These are phyloP conservation scores for Archaeoteleia sp. DNA, from an alignment of 2,888 invertebrate genomes.

Conservation along the genomic window DNA sequence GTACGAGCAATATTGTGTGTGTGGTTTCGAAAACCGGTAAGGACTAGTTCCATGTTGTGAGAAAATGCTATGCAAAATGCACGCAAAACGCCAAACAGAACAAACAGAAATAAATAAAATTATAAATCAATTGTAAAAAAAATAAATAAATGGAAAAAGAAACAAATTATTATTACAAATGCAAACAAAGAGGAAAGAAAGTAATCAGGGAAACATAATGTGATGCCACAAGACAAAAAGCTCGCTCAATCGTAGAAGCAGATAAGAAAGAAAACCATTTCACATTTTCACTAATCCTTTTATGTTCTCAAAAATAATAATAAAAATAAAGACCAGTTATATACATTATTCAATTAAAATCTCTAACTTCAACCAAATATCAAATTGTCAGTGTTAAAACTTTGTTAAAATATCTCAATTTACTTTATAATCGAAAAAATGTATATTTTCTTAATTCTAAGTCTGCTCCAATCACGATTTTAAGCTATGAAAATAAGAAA, in stretches of 20 bases:
- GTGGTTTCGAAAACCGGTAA: conserved; percentile 75
- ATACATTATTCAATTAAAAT: too few species aligned
- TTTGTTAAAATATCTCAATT: too few species aligned
- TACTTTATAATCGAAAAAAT: conserved; percentile 21
- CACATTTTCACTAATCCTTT: too few species aligned
- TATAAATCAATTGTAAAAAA: conserved; percentile 56
- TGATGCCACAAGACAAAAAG: neutral
- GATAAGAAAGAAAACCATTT: too few species aligned
- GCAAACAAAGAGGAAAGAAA: conserved; percentile 26
- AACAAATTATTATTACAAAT: neutral
- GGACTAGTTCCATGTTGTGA: conserved; percentile 74
- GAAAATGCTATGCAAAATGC: conserved; percentile 72
- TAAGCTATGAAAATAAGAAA: too few species aligned
- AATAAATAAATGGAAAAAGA: neutral
- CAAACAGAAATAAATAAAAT: conserved; percentile 61
- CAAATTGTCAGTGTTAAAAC: too few species aligned
- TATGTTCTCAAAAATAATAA: too few species aligned
- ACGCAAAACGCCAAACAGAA: conserved; percentile 71
- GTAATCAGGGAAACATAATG: neutral
- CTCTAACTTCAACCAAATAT: too few species aligned
- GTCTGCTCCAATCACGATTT: too few species aligned
- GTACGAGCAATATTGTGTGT: conserved; percentile 90
- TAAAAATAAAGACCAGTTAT: too few species aligned
- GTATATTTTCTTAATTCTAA: too few species aligned
- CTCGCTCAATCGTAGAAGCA: too few species aligned